Conservation (phyloP, 2,888 invertebrate species). For the Hirtodrosophila trivittata region DNA sequence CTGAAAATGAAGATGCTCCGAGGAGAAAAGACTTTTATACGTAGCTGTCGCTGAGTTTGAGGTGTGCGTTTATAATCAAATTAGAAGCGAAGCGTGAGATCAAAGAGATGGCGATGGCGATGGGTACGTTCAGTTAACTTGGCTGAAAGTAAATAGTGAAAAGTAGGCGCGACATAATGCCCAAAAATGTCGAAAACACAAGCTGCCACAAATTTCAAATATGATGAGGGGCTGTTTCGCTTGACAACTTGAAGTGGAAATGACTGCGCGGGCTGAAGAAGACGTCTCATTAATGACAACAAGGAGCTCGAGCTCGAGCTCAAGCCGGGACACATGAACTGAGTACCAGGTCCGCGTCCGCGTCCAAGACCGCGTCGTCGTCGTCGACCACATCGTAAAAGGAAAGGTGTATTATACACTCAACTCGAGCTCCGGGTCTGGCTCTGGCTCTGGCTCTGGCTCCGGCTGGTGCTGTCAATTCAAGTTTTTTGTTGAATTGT, state of each 20-base stretch:
- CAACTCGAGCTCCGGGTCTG: constrained; percentile 14
- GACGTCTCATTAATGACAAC: constrained; percentile 82
- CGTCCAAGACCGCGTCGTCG: constrained; percentile 9
- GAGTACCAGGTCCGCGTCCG: constrained; percentile 1
- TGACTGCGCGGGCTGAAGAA: constrained; percentile 72
- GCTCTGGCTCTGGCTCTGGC: neutral
- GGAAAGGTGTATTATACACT: constrained; percentile 76
- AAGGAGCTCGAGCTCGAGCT: constrained; percentile 53
- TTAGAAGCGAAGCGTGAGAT: constrained; percentile 78
- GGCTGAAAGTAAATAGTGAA: constrained; percentile 46
- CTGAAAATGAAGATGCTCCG: constrained; percentile 74
- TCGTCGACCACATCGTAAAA: constrained; percentile 48
- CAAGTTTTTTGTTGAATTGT: constrained; percentile 62
- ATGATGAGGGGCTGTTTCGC: constrained; percentile 64
- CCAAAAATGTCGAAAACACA: constrained; percentile 73
- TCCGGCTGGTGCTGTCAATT: constrained; percentile 56
- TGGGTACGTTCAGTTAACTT: constrained; percentile 46
- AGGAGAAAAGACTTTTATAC: neutral
- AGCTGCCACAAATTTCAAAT: constrained; percentile 66
- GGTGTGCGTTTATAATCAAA: constrained; percentile 80
- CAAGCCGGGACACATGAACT: too few species aligned
- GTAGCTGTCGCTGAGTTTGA: constrained; percentile 30
- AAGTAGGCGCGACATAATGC: constrained; percentile 80
- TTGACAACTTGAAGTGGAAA: constrained; percentile 81
- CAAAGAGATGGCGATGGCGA: constrained; percentile 50